Percentiles rank a stretch among this genome's conserved stretches.
Evolutionary conservation across 2,113 vertebrate species (phyloP).

Genomic region (Mugil cephalus): DNA sequence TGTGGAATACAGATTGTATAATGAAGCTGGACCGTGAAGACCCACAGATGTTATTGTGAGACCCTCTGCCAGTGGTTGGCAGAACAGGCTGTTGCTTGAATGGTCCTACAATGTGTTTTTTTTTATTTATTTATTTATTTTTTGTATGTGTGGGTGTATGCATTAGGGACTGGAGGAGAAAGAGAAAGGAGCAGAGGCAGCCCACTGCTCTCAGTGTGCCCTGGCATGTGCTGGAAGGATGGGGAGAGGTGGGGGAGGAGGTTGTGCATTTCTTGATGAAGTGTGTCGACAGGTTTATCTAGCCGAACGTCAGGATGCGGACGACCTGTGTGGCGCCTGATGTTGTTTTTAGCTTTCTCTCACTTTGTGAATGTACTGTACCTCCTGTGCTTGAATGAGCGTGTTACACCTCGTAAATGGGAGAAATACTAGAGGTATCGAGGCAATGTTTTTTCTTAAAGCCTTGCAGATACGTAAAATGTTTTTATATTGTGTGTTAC

Average conservation of each 20-base stretch:
- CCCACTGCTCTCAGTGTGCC: slow-evolving; percentile 35
- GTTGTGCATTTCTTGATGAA: slow-evolving; percentile 14
- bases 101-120: slow-evolving; percentile 55
- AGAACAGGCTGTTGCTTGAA: slow-evolving; percentile 37
- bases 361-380: background rate
- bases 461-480: background rate
- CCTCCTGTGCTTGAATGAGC: too few relatives aligned
- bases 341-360: slow-evolving; percentile 25
- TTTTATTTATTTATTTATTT: background rate
- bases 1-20: slow-evolving; percentile 66
- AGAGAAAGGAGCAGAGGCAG: slow-evolving; percentile 18
- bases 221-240: slow-evolving; percentile 18
- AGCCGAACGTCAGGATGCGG: slow-evolving; percentile 30
- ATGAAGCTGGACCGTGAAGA: slow-evolving; percentile 68
- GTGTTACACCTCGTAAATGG: background rate
- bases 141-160: slow-evolving; percentile 38
- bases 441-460: background rate
- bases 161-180: slow-evolving; percentile 11
- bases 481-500: background rate
- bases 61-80: slow-evolving; percentile 67
- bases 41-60: slow-evolving; percentile 74
- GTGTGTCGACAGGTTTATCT: slow-evolving; percentile 22
- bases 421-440: background rate
- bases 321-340: slow-evolving; percentile 8
- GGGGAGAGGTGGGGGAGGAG: too few relatives aligned